Evolutionary conservation across 2,797 vertebrate genomes (phyloP), one percentile per base, ranked within the genome.

Genomic region (Dryobates pubescens): DNA sequence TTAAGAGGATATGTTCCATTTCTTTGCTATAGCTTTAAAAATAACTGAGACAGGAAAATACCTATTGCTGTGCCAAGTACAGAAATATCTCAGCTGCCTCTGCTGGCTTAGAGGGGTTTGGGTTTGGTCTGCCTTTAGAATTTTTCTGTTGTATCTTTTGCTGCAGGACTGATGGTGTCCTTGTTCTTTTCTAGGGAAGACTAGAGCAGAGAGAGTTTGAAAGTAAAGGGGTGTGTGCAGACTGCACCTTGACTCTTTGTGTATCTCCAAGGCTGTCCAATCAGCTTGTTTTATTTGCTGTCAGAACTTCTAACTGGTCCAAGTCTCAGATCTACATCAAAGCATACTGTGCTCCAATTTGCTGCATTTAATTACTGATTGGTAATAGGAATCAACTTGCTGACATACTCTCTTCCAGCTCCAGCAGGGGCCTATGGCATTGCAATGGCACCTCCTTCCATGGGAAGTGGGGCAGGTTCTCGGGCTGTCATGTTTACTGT

Each of bases 401-500:
- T 94, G 61, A 30, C 30, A 45, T 47, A 38, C 72, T 94, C 73
- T 79, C n/a, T 92, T 83, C 19, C 69, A 99, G 98, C 98, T 95
- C 98, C 98, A 53, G 97, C 98, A 93, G 98, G 98, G 64, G 96
- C 98, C 70, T 98, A 95, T 92, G 98, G 98, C 86, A 91, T 97
- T 61, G 79, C 94, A 17, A 72, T 96, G 74, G 96, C 93, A 29
- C 96, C 97, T 51, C 96, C 97, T 8, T 36, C 93, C 62, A 86
- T 97, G 84, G 96, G 75, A 26, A 94, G 97, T 0, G 97, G 96
- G 59, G 91, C 96, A 1, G 98, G 98, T 96, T 98, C 98, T 38
- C 98, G 98, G 32, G 97, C 98, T 29, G 99, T 99, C 80, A 98
- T 99, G 26, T 99, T 99, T 96, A 99, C 99, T 2, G 99, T 99